Conservation (phyloP, 2,113 vertebrate genomes). For the Heloderma charlesbogerti region DNA sequence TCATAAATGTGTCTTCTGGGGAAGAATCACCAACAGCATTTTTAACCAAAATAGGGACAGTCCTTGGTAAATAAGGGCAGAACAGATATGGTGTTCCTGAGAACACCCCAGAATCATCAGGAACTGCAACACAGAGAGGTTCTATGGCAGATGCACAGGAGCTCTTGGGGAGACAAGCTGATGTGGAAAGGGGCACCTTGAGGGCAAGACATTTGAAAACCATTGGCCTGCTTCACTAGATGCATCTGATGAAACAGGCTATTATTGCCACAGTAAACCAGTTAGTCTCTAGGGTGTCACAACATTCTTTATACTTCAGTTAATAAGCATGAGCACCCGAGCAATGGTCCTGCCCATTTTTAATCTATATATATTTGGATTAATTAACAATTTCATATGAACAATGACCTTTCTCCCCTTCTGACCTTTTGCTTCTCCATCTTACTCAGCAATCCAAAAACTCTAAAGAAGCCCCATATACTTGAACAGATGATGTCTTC, state of each 20-base stretch:
- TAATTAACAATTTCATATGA: background rate
- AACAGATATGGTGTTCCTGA: background rate
- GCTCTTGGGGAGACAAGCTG: background rate
- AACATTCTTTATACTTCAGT: background rate
- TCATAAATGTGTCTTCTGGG: background rate
- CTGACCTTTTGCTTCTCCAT: background rate
- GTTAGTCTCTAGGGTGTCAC: background rate
- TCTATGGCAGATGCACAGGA: background rate
- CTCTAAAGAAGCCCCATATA: background rate
- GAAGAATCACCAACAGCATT: background rate
- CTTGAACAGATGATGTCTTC: background rate
- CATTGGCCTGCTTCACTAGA: background rate
- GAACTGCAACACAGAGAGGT: background rate
- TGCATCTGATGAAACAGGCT: background rate
- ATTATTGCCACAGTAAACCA: background rate
- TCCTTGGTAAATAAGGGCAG: background rate
- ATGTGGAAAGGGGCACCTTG: background rate
- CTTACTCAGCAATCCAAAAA: background rate
- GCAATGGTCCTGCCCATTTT: background rate
- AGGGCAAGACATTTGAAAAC: background rate
- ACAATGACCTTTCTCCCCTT: background rate
- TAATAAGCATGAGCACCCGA: background rate
- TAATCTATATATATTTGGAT: slow-evolving; percentile 1
- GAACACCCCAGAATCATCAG: background rate
- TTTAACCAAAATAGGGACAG: background rate